A percentile compares a stretch with the other conserved stretches of the same genome.
These are phyloP conservation scores for Lophura nycthemera DNA, from an alignment of 2,113 vertebrate genomes.

Conservation along the genomic window DNA sequence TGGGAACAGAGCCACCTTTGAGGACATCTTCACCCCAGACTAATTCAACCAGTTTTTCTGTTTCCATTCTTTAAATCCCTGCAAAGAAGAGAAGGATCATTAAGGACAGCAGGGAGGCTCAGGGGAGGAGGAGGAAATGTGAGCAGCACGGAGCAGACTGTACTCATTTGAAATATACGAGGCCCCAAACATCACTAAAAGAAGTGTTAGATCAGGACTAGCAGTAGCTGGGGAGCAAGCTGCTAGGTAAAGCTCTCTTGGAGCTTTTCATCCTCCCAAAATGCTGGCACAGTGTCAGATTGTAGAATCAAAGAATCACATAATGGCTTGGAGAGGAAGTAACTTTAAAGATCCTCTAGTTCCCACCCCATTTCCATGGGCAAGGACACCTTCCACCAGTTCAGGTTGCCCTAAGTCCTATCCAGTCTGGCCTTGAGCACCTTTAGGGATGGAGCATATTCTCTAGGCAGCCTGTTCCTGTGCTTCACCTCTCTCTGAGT, in stretches of 20 bases:
- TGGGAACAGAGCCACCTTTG: neutral
- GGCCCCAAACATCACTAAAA: constrained; percentile 44
- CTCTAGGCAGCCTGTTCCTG: neutral
- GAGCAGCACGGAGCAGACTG: neutral
- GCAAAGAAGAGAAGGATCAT: constrained; percentile 31
- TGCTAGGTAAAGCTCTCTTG: neutral
- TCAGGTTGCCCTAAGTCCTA: neutral
- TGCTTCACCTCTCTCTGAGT: neutral
- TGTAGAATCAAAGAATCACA: neutral
- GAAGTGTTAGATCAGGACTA: neutral
- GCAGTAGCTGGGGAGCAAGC: neutral
- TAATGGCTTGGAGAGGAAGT: neutral
- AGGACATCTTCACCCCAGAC: neutral
- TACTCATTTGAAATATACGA: neutral
- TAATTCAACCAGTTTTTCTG: neutral
- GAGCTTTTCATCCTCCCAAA: neutral
- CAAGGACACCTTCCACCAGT: neutral
- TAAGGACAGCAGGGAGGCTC: neutral
- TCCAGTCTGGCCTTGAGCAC: neutral
- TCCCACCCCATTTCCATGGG: neutral
- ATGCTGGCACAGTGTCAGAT: neutral
- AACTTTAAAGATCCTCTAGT: neutral
- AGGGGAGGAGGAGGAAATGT: neutral
- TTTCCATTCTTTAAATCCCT: neutral
- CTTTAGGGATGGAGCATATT: neutral